Base-by-base conservation (phyloP, 2,113 vertebrate genomes). In the Neofelis nebulosa region DNA sequence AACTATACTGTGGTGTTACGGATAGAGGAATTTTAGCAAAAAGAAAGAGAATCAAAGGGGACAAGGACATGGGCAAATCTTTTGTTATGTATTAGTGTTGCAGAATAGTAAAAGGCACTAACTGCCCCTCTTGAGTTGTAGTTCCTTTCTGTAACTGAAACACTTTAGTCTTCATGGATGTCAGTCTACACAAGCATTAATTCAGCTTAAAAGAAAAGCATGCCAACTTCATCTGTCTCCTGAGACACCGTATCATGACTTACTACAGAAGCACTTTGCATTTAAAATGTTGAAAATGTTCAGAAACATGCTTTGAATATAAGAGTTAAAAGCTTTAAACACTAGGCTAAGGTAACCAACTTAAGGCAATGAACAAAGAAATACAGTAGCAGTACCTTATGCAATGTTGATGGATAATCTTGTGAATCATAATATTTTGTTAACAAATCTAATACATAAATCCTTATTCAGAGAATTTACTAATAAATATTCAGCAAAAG, bases 321-420 rank as follows among this genome's bases (percentile, higher is more conserved):
- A 89, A 93, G 92, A 98, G 57, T 76, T 95, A 92, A 97, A 97
- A 94, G 48, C 83, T 94, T 96, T 93, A 97, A 97, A 93, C n/a
- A 87, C 55, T 81, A 78, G 71, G 63, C 52, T 68, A 68, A 27
- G 52, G 31, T 45, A 94, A 86, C 78, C 29, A 93, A 86, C 50
- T 78, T 81, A 78, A 92, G 50, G 45, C 27, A 76, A 14, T 45
- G 38, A 80, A 61, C 8, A 18, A 36, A 66, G 66, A 81, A 94
- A 85, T 86, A 86, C 3, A 76, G 63, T 48, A 74, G 11, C 71
- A 80, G 48, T 55, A 57, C 55, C 9, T 89, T 27, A 65, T 12
- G 45, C 27, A 38, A n/a, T 86, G 52, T 7, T 80, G 57, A 95
- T 10, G 3, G 36, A 76, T 84, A 91, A 55, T 50, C 23, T 36